These are phyloP conservation scores for Melospiza melodia DNA, from an alignment of 2,113 vertebrate genomes.

Conservation along the genomic window DNA sequence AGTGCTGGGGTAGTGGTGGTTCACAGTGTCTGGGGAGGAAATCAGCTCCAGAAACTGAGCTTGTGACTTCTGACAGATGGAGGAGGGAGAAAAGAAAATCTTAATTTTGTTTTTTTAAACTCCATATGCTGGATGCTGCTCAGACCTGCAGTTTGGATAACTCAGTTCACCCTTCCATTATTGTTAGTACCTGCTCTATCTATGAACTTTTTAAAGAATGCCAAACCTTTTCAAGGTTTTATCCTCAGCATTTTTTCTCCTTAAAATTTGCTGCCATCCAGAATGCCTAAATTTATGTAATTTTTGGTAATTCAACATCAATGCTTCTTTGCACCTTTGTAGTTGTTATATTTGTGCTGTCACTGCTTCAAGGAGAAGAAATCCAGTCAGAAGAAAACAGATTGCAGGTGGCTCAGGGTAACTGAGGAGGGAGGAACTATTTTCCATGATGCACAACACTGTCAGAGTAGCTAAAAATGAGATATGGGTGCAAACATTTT, in stretches of 20 bases:
- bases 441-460: neutral
- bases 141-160: neutral
- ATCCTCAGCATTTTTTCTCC: neutral
- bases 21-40: neutral
- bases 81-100: rapidly evolving
- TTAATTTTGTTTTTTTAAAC: neutral
- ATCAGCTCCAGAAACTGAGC: neutral
- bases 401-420: neutral
- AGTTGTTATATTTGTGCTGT: neutral
- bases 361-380: neutral
- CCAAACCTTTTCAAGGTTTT: neutral
- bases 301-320: neutral
- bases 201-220: neutral
- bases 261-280: neutral
- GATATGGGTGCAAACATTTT: neutral
- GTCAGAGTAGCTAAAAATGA: neutral
- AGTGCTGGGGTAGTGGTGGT: neutral
- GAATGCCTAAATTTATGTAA: neutral
- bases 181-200: neutral
- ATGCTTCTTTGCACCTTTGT: neutral
- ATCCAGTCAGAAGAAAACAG: neutral
- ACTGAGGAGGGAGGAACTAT: neutral
- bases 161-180: rapidly evolving
- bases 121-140: neutral
- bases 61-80: neutral